Conservation (phyloP, 1,140 invertebrate genomes). For the Ceratosolen solmsi region DNA sequence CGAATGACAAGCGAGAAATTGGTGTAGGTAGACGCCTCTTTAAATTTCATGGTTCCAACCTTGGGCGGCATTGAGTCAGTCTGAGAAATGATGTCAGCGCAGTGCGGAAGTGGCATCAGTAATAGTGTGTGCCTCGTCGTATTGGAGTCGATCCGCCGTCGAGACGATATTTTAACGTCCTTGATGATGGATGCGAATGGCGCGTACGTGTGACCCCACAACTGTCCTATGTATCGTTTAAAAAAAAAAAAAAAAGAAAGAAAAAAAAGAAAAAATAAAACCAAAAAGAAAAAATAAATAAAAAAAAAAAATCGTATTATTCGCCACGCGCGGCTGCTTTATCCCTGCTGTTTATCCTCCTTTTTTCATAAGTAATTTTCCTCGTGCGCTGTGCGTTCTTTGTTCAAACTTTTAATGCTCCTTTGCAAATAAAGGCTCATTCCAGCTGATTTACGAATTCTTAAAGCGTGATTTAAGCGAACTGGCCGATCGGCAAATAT, state of each 20-base stretch:
- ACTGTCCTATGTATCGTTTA: neutral
- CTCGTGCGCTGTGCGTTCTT: neutral
- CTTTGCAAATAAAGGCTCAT: neutral
- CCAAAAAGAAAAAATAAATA: too few relatives aligned
- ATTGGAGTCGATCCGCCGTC: neutral
- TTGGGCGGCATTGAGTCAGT: slow-evolving; percentile 53
- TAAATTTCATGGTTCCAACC: neutral
- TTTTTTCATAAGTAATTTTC: neutral
- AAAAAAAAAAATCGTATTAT: too few relatives aligned
- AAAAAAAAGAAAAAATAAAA: too few relatives aligned
- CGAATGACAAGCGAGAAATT: neutral
- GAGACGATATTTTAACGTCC: slow-evolving; percentile 40
- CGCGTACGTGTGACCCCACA: too few relatives aligned
- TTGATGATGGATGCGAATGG: neutral
- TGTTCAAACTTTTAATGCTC: neutral
- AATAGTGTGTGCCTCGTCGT: neutral
- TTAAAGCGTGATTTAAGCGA: slow-evolving; percentile 1
- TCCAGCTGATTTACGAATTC: neutral
- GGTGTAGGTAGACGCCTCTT: neutral
- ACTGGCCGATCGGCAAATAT: neutral
- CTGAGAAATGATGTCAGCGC: slow-evolving; percentile 55
- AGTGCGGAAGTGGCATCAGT: slow-evolving; percentile 59
- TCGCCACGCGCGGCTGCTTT: neutral
- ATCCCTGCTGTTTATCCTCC: neutral
- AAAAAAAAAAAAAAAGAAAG: too few relatives aligned